Conservation (phyloP, 1,140 invertebrate genomes). For the Agrypnia vestita region DNA sequence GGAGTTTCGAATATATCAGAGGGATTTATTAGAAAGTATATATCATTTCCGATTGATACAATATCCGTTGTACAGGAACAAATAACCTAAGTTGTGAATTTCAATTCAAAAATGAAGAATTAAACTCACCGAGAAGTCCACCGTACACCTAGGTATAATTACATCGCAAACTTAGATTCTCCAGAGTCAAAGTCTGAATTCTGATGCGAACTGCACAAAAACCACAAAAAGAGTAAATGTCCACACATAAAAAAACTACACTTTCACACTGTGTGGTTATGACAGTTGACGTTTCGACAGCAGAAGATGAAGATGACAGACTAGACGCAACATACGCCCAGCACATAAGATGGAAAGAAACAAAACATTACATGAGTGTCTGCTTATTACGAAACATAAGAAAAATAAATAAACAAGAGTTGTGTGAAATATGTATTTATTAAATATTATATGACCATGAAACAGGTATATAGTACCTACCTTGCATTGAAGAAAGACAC, state of each 20-base stretch:
- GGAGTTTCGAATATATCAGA: no score
- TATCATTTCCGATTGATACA: no score
- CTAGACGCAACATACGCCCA: neutral
- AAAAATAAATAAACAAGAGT: slow-evolving; percentile 23
- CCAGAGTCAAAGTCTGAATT: slow-evolving; percentile 23
- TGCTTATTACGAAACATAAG: slow-evolving; percentile 6
- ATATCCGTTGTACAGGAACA: neutral
- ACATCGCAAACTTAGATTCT: slow-evolving; percentile 4
- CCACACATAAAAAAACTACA: slow-evolving; percentile 5
- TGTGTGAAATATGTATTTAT: neutral
- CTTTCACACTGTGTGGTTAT: slow-evolving; percentile 10
- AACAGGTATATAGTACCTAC: neutral
- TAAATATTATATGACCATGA: slow-evolving; percentile 33
- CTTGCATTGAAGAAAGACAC: no score
- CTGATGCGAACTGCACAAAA: slow-evolving; percentile 17
- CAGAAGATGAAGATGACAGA: slow-evolving; percentile 16
- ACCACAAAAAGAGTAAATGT: slow-evolving; percentile 16
- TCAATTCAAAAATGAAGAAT: slow-evolving; percentile 17
- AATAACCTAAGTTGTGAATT: neutral
- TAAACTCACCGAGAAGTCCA: slow-evolving; percentile 31
- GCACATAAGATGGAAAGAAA: neutral
- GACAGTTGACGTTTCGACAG: slow-evolving; percentile 22
- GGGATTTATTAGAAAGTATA: no score
- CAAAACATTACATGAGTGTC: neutral
- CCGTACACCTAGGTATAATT: neutral